Evolutionary conservation across 2,113 vertebrate species (phyloP), one percentile per base, ranked within the genome.

Genomic region (Sinocyclocheilus anophthalmus): DNA sequence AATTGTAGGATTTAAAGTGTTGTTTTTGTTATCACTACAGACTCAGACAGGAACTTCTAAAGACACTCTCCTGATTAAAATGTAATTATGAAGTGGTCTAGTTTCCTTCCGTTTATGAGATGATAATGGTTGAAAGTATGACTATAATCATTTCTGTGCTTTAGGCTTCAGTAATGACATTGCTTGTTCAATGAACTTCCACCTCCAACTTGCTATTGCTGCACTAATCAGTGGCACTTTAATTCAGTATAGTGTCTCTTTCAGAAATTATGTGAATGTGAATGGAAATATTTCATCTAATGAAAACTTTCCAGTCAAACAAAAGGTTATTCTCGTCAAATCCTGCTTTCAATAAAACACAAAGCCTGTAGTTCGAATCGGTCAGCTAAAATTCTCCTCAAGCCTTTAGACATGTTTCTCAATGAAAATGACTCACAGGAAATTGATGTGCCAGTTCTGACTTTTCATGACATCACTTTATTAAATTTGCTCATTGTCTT

Each of bases 151-250:
- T 33, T 81, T 13, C 8, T 13, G 48, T 50, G 48, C 42, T 81
- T 59, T 50, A 73, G 12, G 57, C 33, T 45, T 73, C 42, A 70
- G 53, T 82, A 53, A 70, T 82, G 63, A n/a, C 61, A 53, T 55
- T 81, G 76, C 24, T 42, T 45, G 24, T 75, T 63, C 63, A 81
- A 86, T 73, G 65, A 81, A 86, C 67, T 61, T 86, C 24, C 33
- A 70, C 53, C 37, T 81, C 76, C 69, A 69, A 72, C 48, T 42
- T 81, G 69, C 30, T 10, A 70, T 37, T 69, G 26, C 12, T 69
- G 11, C 37, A 37, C 30, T 37, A 81, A 86, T 63, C 53, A 86
- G 37, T 4, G 5, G 18, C 18, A 8, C 18, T 80, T 69, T 70
- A 53, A 82, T 50, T 83, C 10, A 70, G 16, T 55, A 24, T 14